phyloP scores from a whole-genome alignment of 1,140 invertebrate genomes.

The Tribolium madens region DNA sequence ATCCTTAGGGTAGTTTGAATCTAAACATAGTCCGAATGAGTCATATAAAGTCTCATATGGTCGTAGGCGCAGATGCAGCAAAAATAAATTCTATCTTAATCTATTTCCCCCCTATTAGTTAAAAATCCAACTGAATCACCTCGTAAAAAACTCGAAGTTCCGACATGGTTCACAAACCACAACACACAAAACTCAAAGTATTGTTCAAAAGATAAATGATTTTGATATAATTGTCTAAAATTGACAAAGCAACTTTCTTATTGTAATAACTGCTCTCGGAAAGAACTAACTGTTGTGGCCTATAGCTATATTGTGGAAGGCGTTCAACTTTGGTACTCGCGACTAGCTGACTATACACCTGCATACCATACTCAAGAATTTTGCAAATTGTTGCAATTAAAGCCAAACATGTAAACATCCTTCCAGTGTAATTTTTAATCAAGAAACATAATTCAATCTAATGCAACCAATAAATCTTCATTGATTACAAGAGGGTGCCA shows the following conservation, averaged over 20 bases:
- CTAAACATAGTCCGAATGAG: conserved; percentile 29
- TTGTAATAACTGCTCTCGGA: conserved; percentile 8
- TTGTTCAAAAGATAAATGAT: conserved; percentile 23
- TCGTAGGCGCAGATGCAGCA: conserved; percentile 21
- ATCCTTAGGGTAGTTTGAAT: conserved; percentile 25
- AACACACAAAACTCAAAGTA: too few relatives aligned
- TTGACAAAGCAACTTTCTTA: conserved; percentile 13
- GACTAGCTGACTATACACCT: conserved; percentile 2
- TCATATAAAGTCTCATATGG: conserved; percentile 12
- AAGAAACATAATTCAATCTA: neutral
- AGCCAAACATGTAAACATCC: neutral
- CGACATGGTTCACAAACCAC: too few relatives aligned
- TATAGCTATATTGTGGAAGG: conserved; percentile 16
- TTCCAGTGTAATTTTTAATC: neutral
- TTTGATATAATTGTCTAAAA: conserved; percentile 26
- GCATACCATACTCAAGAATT: conserved; percentile 2
- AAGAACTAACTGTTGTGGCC: conserved; percentile 36
- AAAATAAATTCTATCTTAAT: neutral
- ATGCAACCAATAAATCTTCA: conserved; percentile 8
- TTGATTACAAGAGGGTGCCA: conserved; percentile 11
- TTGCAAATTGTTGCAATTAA: neutral
- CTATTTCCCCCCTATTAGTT: neutral
- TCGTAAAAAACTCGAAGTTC: neutral
- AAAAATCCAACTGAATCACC: conserved; percentile 35
- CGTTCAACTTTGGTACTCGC: conserved; percentile 16